Evolutionary conservation across 2,888 invertebrate genomes (phyloP).

Genomic region (Himalopsyche kuldschensis): DNA sequence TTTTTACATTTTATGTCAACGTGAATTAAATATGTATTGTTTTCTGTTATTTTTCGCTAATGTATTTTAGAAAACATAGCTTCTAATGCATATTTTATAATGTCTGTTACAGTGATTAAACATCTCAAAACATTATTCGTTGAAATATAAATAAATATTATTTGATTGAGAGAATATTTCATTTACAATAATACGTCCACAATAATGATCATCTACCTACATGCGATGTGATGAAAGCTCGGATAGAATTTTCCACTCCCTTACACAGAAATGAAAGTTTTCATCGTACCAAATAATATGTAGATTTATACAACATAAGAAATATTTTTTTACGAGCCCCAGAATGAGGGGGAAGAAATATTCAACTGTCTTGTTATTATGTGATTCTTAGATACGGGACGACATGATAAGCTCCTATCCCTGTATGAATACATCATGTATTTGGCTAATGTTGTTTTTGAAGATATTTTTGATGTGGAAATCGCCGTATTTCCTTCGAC

Average conservation of each 20-base stretch:
- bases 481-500: constrained; percentile 4
- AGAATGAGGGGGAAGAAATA: constrained; percentile 18
- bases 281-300: constrained; percentile 18
- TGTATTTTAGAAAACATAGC: too few relatives aligned
- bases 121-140: background rate
- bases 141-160: background rate
- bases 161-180: background rate
- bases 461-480: constrained; percentile 30
- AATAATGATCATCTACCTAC: background rate
- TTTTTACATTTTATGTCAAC: too few relatives aligned
- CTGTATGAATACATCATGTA: constrained; percentile 22
- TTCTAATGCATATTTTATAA: too few relatives aligned
- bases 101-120: too few relatives aligned
- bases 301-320: constrained; percentile 23
- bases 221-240: background rate
- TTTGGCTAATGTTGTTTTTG: constrained; percentile 31
- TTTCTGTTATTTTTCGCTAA: too few relatives aligned
- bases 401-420: constrained; percentile 1
- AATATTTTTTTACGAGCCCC: constrained; percentile 27
- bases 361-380: constrained; percentile 34
- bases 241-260: constrained; percentile 11
- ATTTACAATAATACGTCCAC: too few relatives aligned
- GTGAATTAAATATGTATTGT: too few relatives aligned
- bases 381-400: constrained; percentile 28
- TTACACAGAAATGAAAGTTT: constrained; percentile 16